A percentile compares a stretch with the other conserved stretches of the same genome.
Conservation (phyloP, 2,888 invertebrate species). For the Drosophila melanosoma region DNA sequence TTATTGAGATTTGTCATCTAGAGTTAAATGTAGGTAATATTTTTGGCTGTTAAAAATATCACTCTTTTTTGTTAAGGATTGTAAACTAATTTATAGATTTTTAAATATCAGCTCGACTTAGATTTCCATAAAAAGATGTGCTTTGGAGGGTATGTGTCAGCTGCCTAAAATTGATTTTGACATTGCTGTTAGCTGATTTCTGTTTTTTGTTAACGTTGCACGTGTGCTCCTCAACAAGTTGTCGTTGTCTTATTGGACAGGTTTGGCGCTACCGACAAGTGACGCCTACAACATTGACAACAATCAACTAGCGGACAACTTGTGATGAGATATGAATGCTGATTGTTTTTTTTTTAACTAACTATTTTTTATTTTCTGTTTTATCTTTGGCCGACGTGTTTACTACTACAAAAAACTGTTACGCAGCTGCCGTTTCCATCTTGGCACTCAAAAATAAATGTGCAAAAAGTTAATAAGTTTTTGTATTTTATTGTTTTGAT, state of each 20-base stretch:
- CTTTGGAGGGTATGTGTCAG: neutral
- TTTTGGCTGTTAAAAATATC: neutral
- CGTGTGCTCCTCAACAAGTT: conserved; percentile 60
- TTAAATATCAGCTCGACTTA: neutral
- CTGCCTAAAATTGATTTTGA: neutral
- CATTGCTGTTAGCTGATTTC: conserved; percentile 1
- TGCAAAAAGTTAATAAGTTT: conserved; percentile 66
- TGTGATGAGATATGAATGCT: conserved; percentile 50
- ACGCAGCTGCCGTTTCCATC: conserved; percentile 55
- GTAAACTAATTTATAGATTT: neutral
- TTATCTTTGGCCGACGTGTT: conserved; percentile 43
- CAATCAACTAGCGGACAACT: conserved; percentile 15
- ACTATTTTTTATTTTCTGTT: conserved; percentile 16
- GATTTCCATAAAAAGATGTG: neutral
- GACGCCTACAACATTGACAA: conserved; percentile 68
- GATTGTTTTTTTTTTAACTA: conserved; percentile 30
- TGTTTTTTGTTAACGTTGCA: conserved; percentile 21
- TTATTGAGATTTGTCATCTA: neutral
- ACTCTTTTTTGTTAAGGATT: neutral
- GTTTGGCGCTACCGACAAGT: conserved; percentile 44
- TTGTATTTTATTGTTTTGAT: conserved; percentile 21
- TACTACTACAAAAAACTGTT: conserved; percentile 60
- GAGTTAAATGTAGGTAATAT: neutral
- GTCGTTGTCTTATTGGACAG: conserved; percentile 52
- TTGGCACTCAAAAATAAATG: conserved; percentile 57